These are phyloP conservation scores for Sebastes oblongus DNA, from an alignment of 2,797 vertebrate species.

Conservation along the genomic window DNA sequence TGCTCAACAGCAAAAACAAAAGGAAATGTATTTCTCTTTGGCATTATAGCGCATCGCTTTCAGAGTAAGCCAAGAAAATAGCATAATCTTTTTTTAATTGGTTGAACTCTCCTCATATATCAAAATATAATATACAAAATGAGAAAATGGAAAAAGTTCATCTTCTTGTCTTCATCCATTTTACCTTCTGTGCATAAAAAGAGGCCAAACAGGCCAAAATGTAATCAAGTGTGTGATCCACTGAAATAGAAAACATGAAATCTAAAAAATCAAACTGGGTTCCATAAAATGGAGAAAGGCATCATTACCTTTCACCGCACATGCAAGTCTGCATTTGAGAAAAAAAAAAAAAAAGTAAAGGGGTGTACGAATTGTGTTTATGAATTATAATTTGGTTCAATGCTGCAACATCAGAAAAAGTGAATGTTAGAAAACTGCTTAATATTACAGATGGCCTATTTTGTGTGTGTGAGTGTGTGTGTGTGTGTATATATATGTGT, in stretches of 20 bases:
- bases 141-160: neutral
- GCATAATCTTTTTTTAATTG: slow-evolving; percentile 22
- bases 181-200: neutral
- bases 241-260: neutral
- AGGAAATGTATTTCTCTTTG: slow-evolving; percentile 13
- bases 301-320: neutral
- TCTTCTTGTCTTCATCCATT: neutral
- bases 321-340: neutral
- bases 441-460: slow-evolving; percentile 32
- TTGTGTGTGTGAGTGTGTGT: neutral
- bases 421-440: slow-evolving; percentile 10
- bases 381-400: slow-evolving; percentile 15
- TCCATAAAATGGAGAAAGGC: neutral
- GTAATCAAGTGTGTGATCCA: neutral
- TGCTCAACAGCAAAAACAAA: slow-evolving; percentile 25
- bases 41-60: neutral
- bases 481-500: neutral
- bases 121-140: neutral
- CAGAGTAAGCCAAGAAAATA: slow-evolving; percentile 1
- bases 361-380: neutral
- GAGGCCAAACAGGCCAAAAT: neutral
- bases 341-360: neutral
- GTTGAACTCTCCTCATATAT: slow-evolving; percentile 6
- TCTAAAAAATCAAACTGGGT: neutral
- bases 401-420: slow-evolving; percentile 19